phyloP scores from a whole-genome alignment of 2,113 vertebrate genomes.

The Microcebus lehilahytsara region DNA sequence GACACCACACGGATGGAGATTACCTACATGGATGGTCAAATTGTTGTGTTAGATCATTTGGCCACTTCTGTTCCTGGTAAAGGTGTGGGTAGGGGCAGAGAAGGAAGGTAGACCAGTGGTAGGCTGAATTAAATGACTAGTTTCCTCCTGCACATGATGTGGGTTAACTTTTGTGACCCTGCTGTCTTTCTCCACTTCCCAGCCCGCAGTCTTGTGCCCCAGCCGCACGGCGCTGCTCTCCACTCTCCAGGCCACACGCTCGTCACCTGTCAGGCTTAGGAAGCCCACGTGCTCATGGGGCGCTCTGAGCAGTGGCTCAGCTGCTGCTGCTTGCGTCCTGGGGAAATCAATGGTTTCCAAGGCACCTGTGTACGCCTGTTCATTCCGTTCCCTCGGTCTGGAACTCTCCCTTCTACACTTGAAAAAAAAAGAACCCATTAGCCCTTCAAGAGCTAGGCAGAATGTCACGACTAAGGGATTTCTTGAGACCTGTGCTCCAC shows the following conservation, averaged over 20 bases:
- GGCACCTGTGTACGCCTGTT: not conserved
- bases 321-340: not conserved
- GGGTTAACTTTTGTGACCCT: not conserved
- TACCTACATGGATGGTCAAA: not conserved
- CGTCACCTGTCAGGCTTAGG: accelerated
- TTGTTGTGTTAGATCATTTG: not conserved
- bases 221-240: not conserved
- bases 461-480: not conserved
- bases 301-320: not conserved
- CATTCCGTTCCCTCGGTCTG: not conserved
- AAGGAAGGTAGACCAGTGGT: not conserved
- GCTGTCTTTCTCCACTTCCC: not conserved
- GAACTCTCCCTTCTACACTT: not conserved
- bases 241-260: not conserved
- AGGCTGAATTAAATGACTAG: not conserved
- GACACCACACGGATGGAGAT: not conserved
- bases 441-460: conserved; percentile 30
- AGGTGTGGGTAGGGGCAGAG: not conserved
- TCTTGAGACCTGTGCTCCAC: not conserved
- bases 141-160: not conserved
- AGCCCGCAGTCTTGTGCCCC: not conserved
- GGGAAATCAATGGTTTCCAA: conserved; percentile 60
- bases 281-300: not conserved
- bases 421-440: conserved; percentile 24
- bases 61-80: not conserved